A percentile compares a stretch with the other conserved stretches of the same genome.
phyloP scores from a whole-genome alignment of 2,888 invertebrate genomes.

The Drosophila eohydei region DNA sequence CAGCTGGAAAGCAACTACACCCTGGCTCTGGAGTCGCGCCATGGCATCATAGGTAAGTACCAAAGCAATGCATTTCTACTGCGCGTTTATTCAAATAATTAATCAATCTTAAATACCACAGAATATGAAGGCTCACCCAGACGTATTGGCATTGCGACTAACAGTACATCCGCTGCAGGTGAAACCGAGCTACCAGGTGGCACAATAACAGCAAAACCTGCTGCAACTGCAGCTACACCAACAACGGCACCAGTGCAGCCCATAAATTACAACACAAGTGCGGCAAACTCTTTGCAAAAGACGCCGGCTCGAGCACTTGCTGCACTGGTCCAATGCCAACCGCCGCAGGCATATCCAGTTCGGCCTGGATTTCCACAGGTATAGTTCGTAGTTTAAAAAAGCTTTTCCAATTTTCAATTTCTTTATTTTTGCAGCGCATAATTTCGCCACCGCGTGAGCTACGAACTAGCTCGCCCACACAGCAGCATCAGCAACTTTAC shows the following conservation, averaged over 20 bases:
- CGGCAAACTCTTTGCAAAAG: constrained; percentile 54
- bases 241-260: constrained; percentile 48
- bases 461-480: constrained; percentile 76
- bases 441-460: constrained; percentile 82
- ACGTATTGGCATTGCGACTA: constrained; percentile 62
- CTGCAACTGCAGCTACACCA: constrained; percentile 19
- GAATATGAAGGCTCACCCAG: constrained; percentile 71
- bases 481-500: constrained; percentile 52
- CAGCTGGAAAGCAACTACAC: constrained; percentile 82
- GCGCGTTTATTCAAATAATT: background rate
- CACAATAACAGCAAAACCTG: constrained; percentile 9
- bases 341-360: constrained; percentile 87
- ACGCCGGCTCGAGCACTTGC: constrained; percentile 61
- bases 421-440: constrained; percentile 72
- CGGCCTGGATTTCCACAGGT: constrained; percentile 95
- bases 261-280: constrained; percentile 30
- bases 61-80: too few relatives aligned
- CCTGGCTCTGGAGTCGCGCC: constrained; percentile 79
- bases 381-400: background rate
- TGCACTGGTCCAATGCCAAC: constrained; percentile 59
- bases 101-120: constrained; percentile 8
- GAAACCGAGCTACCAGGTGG: constrained; percentile 62
- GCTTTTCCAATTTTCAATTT: background rate
- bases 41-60: constrained; percentile 79
- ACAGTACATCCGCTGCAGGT: constrained; percentile 47